phyloP scores from a whole-genome alignment of 2,113 vertebrate species.

The Neogobius melanostomus region DNA sequence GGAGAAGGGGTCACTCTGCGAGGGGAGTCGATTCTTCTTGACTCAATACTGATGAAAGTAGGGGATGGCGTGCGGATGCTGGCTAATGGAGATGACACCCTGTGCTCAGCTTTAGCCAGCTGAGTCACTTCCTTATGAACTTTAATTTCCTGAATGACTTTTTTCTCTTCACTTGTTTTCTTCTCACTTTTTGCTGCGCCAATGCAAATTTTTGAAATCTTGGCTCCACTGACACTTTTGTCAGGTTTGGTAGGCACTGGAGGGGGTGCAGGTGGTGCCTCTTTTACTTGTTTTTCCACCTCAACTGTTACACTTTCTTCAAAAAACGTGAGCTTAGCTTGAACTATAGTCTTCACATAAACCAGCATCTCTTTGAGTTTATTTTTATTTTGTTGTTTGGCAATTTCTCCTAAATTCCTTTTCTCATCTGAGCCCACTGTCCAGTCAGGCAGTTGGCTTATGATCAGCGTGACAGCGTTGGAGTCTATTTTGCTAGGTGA shows the following conservation, averaged over 20 bases:
- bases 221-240: slow-evolving; percentile 63
- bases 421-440: slow-evolving; percentile 77
- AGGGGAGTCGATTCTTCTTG: slow-evolving; percentile 77
- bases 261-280: background rate
- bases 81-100: slow-evolving; percentile 71
- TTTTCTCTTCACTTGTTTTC: slow-evolving; percentile 64
- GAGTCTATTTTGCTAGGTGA: slow-evolving; percentile 74
- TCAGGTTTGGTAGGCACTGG: slow-evolving; percentile 42
- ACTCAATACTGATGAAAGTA: slow-evolving; percentile 90
- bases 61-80: slow-evolving; percentile 84
- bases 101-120: slow-evolving; percentile 51
- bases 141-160: slow-evolving; percentile 57
- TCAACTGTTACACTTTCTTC: slow-evolving; percentile 64
- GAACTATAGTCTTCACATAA: slow-evolving; percentile 74
- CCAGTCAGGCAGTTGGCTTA: slow-evolving; percentile 81
- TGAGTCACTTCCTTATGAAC: slow-evolving; percentile 53
- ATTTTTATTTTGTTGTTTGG: slow-evolving; percentile 77
- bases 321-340: slow-evolving; percentile 74
- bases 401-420: slow-evolving; percentile 64
- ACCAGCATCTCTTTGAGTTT: slow-evolving; percentile 82
- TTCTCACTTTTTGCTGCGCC: slow-evolving; percentile 69
- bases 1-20: slow-evolving; percentile 73
- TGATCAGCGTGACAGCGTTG: slow-evolving; percentile 74
- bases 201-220: slow-evolving; percentile 71
- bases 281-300: slow-evolving; percentile 62